Evolutionary conservation across 2,113 vertebrate species (phyloP).

Genomic region (Hippocampus comes): DNA sequence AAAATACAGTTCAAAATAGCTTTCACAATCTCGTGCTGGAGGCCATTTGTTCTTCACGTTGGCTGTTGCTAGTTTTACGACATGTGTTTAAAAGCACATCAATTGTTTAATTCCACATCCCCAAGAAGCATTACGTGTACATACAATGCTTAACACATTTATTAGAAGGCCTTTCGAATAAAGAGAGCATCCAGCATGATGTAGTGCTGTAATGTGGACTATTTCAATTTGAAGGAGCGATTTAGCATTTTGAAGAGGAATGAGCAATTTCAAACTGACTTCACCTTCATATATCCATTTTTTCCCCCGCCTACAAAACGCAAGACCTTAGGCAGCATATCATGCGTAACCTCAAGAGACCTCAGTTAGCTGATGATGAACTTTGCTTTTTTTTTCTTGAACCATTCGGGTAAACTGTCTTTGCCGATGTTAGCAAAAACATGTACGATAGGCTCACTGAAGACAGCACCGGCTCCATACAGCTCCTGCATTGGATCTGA

Average conservation of each 20-base stretch:
- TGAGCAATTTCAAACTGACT: neutral
- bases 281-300: neutral
- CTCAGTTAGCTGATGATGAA: neutral
- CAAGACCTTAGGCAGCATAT: neutral
- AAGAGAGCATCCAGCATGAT: neutral
- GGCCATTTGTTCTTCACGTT: conserved; percentile 5
- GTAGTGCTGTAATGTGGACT: neutral
- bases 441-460: neutral
- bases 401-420: neutral
- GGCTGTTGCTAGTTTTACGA: neutral
- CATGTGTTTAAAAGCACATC: neutral
- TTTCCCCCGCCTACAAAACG: neutral
- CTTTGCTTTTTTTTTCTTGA: neutral
- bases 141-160: neutral
- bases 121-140: neutral
- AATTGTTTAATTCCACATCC: neutral
- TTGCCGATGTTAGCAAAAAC: neutral
- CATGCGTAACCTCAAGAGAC: neutral
- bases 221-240: neutral
- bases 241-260: neutral
- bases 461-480: neutral
- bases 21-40: conserved; percentile 9
- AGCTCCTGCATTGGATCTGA: neutral
- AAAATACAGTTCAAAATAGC: conserved; percentile 28
- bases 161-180: neutral